phyloP scores from a whole-genome alignment of 2,113 vertebrate genomes.

The Boulengeromyrus knoepffleri region DNA sequence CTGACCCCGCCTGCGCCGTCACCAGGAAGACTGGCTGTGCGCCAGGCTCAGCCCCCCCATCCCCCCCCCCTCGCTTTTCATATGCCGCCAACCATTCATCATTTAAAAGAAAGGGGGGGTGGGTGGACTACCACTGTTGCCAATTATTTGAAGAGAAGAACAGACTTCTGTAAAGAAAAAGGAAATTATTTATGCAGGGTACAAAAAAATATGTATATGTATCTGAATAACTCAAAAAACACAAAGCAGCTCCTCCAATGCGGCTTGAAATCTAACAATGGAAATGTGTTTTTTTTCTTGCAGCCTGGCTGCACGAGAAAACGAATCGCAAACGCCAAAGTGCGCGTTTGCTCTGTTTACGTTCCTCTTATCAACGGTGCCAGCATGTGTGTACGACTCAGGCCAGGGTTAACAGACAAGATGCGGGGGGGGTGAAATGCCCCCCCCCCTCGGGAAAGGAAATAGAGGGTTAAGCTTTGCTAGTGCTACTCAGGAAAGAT shows the following conservation, averaged over 20 bases:
- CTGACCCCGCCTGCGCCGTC: slow-evolving; percentile 54
- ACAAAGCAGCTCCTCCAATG: neutral
- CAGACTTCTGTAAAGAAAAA: slow-evolving; percentile 38
- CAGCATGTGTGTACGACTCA: neutral
- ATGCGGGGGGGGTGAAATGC: neutral
- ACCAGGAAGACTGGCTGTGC: slow-evolving; percentile 47
- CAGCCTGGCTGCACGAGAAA: neutral
- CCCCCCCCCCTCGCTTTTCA: slow-evolving; percentile 56
- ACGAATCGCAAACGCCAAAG: neutral
- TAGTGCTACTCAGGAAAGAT: neutral
- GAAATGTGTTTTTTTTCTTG: neutral
- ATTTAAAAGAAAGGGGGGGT: slow-evolving; percentile 54
- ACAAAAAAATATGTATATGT: neutral
- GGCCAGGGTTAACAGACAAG: neutral
- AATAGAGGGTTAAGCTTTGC: neutral
- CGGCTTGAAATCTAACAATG: neutral
- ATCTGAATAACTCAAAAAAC: neutral
- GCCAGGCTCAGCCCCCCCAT: slow-evolving; percentile 60
- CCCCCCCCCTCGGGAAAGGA: neutral
- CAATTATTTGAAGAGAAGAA: slow-evolving; percentile 62
- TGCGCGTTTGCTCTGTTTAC: neutral
- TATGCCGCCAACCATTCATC: slow-evolving; percentile 72
- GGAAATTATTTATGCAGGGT: neutral
- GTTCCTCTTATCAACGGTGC: neutral
- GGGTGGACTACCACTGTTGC: slow-evolving; percentile 59